A percentile compares a stretch with the other conserved stretches of the same genome.
Evolutionary conservation across 53 echinoderm and acorn worm species (phyloP).

Genomic region (Pentamera pediparva): DNA sequence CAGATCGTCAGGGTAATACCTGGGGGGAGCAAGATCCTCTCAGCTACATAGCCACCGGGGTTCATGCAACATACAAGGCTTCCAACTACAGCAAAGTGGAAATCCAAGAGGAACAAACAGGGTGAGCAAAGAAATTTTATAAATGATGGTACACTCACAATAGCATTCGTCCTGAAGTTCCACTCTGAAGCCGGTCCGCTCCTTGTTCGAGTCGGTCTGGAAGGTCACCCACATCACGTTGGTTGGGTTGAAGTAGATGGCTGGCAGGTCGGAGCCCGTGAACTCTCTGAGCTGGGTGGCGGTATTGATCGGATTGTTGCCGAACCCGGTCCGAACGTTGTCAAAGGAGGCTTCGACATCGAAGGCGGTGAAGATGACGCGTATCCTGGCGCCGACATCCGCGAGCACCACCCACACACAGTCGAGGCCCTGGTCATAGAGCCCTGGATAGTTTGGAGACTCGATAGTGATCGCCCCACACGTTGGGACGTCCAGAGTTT

Average conservation of each 20-base stretch:
- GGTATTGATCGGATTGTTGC: background rate
- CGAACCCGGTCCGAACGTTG: conserved; percentile 40
- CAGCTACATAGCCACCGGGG: no score
- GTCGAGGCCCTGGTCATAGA: conserved; percentile 34
- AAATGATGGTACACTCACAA: conserved; percentile 39
- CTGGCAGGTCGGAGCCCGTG: conserved; percentile 15
- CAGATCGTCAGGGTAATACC: no score
- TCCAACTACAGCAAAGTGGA: no score
- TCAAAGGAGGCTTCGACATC: conserved; percentile 35
- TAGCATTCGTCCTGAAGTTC: conserved; percentile 77
- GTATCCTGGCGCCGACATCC: conserved; percentile 27
- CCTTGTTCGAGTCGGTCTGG: conserved; percentile 44
- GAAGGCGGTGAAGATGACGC: conserved; percentile 45
- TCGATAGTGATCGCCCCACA: background rate
- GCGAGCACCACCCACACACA: conserved; percentile 49
- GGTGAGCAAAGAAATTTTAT: no score
- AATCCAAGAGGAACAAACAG: no score
- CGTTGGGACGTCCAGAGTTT: background rate
- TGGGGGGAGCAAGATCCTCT: no score
- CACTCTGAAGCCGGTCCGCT: conserved; percentile 51
- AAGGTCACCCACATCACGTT: conserved; percentile 64
- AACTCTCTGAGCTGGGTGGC: background rate
- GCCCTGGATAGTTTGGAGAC: conserved; percentile 54
- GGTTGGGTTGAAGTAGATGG: conserved; percentile 18
- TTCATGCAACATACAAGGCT: no score